These are phyloP conservation scores for Danionella cerebrum DNA, from an alignment of 2,113 vertebrate genomes.

Conservation along the genomic window DNA sequence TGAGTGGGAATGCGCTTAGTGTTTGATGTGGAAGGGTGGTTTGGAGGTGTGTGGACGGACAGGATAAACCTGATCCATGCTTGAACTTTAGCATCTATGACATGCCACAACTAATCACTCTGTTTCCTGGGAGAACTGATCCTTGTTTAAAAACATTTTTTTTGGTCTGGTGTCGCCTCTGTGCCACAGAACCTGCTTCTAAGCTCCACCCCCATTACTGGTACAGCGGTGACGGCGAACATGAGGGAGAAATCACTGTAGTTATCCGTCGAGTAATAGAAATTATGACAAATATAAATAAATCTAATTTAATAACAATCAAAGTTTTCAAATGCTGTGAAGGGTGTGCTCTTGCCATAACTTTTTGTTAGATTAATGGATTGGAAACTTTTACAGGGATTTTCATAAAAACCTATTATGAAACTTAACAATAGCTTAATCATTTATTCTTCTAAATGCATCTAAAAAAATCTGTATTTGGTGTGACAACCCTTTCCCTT, in stretches of 20 bases:
- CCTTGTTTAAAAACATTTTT: constrained; percentile 10
- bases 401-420: too few species aligned
- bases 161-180: neutral
- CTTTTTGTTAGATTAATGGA: too few species aligned
- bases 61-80: constrained; percentile 62
- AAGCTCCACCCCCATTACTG: neutral
- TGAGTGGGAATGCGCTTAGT: constrained; percentile 30
- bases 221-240: neutral
- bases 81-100: constrained; percentile 39
- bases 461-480: too few species aligned
- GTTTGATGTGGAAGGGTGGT: constrained; percentile 32
- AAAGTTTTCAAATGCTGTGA: too few species aligned
- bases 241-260: neutral
- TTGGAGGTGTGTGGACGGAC: constrained; percentile 46
- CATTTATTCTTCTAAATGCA: too few species aligned
- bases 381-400: too few species aligned
- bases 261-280: neutral
- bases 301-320: too few species aligned
- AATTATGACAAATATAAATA: too few species aligned
- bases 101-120: constrained; percentile 40
- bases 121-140: constrained; percentile 36
- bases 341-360: too few species aligned
- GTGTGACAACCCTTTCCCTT: too few species aligned
- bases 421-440: too few species aligned
- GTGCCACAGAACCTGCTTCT: neutral